A percentile compares a stretch with the other conserved stretches of the same genome.
phyloP scores from a whole-genome alignment of 64 coral and sea anemone genomes.

The Orbicella faveolata region DNA sequence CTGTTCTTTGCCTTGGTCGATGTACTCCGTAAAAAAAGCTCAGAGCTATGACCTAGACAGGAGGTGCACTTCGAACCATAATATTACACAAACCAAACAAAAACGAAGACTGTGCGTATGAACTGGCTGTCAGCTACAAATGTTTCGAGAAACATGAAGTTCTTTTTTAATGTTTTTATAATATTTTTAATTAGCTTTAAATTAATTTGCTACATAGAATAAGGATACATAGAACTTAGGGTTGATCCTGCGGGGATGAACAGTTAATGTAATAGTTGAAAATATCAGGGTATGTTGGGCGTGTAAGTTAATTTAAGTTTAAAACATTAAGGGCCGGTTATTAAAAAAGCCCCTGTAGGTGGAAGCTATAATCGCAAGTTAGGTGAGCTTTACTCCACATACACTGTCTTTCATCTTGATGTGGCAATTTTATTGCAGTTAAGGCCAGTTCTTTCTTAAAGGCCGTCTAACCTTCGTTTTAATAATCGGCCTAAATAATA shows the following conservation, averaged over 20 bases:
- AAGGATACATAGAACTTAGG: not conserved
- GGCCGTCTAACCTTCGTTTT: not conserved
- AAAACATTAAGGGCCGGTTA: not conserved
- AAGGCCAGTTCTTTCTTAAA: not conserved
- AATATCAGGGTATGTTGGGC: not conserved
- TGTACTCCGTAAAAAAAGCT: not conserved
- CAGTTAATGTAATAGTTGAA: not conserved
- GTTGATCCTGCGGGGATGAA: not conserved
- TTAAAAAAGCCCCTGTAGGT: not conserved
- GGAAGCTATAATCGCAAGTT: too few relatives aligned
- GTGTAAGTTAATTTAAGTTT: not conserved
- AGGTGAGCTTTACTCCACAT: too few relatives aligned
- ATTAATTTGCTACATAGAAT: not conserved
- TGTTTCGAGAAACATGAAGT: not conserved
- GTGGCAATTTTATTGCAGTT: too few relatives aligned
- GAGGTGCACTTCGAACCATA: not conserved
- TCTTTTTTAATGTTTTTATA: not conserved
- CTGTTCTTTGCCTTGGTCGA: too few relatives aligned
- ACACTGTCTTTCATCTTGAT: too few relatives aligned
- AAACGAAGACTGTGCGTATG: not conserved
- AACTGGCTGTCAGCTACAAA: not conserved
- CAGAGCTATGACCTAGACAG: not conserved
- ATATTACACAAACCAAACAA: not conserved
- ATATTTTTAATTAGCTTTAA: not conserved
- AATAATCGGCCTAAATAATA: not conserved